These are phyloP conservation scores for Stomatorhinus walkeri DNA, from an alignment of 2,797 vertebrate genomes.

Conservation along the genomic window DNA sequence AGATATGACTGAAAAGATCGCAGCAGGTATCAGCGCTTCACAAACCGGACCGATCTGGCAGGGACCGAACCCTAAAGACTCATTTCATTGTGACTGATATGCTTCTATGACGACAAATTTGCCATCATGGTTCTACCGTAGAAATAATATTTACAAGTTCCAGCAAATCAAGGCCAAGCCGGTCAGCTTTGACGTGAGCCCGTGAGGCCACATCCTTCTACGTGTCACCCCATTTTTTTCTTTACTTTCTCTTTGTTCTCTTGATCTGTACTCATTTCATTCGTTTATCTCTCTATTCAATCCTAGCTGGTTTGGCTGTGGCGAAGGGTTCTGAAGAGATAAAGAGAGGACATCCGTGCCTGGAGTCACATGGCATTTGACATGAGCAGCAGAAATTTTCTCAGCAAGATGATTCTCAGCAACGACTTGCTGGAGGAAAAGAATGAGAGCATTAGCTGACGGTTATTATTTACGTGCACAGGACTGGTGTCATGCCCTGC, in stretches of 20 bases:
- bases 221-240: background rate
- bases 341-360: background rate
- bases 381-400: background rate
- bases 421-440: background rate
- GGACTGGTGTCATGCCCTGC: background rate
- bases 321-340: background rate
- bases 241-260: background rate
- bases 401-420: background rate
- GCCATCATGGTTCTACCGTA: background rate
- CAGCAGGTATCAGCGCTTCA: background rate
- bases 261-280: background rate
- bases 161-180: background rate
- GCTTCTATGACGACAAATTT: conserved; percentile 3
- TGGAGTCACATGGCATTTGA: conserved; percentile 2
- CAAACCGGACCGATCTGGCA: background rate
- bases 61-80: background rate
- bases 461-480: background rate
- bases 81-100: background rate
- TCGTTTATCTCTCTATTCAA: background rate
- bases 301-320: background rate
- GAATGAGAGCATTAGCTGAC: background rate
- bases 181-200: background rate
- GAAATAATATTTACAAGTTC: background rate
- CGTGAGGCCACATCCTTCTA: background rate
- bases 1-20: background rate